Percentiles rank a stretch among this genome's conserved stretches.
Evolutionary conservation across 2,888 invertebrate genomes (phyloP).

Genomic region (Apeira syringaria): DNA sequence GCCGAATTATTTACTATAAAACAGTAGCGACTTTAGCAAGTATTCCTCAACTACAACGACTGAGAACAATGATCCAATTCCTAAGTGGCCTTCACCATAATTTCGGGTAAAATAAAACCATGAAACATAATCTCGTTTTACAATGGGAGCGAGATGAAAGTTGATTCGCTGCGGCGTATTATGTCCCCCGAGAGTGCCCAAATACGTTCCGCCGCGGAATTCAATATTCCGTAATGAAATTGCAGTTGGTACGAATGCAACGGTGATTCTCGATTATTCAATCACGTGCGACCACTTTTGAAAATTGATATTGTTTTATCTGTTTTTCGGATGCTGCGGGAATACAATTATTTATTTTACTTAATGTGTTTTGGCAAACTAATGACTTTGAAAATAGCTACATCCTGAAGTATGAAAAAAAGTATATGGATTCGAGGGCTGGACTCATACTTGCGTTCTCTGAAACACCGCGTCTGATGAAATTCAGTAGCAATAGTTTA

Average conservation of each 20-base stretch:
- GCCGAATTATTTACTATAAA: too few species aligned
- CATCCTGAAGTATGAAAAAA: too few species aligned
- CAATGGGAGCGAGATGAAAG: constrained; percentile 45
- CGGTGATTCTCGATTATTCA: constrained; percentile 73
- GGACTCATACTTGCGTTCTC: too few species aligned
- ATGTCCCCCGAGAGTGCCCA: constrained; percentile 49
- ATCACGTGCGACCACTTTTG: constrained; percentile 55
- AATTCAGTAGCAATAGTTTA: too few species aligned
- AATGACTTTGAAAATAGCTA: too few species aligned
- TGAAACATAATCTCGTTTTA: constrained; percentile 12
- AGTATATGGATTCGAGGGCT: too few species aligned
- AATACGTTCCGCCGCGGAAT: constrained; percentile 63
- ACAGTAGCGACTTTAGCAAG: too few species aligned
- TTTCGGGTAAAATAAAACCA: constrained; percentile 8
- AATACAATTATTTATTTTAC: constrained; percentile 4
- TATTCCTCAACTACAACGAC: too few species aligned
- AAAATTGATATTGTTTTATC: constrained; percentile 24
- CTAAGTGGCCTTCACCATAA: constrained; percentile 1
- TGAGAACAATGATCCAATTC: not conserved
- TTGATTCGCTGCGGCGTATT: constrained; percentile 59
- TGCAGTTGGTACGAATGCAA: constrained; percentile 64
- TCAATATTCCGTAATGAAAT: constrained; percentile 76
- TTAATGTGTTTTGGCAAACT: too few species aligned
- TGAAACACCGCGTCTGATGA: too few species aligned
- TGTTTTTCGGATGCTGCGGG: constrained; percentile 3